Percentiles rank a stretch among this genome's conserved stretches.
These are phyloP conservation scores for Agapornis canus DNA, from an alignment of 2,797 vertebrate species.

Conservation along the genomic window DNA sequence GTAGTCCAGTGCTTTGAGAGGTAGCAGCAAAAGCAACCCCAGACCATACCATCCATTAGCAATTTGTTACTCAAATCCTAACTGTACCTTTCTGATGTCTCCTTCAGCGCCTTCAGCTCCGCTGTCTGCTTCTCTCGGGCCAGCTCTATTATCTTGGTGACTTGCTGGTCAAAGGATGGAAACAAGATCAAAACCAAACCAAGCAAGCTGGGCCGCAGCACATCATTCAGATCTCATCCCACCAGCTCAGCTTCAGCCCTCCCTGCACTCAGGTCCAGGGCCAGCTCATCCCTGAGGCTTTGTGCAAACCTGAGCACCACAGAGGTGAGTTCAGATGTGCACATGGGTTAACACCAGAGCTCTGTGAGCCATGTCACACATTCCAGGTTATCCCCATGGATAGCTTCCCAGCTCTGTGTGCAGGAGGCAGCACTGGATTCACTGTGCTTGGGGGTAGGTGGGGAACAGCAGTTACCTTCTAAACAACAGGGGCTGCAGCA, in stretches of 20 bases:
- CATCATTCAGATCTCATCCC: not conserved
- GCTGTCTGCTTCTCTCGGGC: slow-evolving; percentile 86
- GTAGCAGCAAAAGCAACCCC: not conserved
- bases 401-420: not conserved
- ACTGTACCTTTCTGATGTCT: slow-evolving; percentile 79
- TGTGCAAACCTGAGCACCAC: not conserved
- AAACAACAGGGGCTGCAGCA: not conserved
- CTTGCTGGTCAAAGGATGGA: slow-evolving; percentile 78
- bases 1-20: not conserved
- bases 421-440: not conserved
- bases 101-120: slow-evolving; percentile 86
- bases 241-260: not conserved
- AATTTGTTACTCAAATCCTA: not conserved
- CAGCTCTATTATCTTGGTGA: slow-evolving; percentile 87
- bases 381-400: too few relatives aligned
- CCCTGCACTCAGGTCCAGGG: not conserved
- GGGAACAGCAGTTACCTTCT: not conserved
- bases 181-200: not conserved
- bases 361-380: not conserved
- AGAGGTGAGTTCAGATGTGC: not conserved
- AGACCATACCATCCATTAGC: not conserved
- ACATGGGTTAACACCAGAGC: not conserved
- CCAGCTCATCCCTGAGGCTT: fast-evolving
- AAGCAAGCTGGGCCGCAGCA: not conserved
- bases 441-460: not conserved